Evolutionary conservation across 37 sponge, comb jelly and placozoan species (phyloP), one percentile per base, ranked within the genome.

Genomic region (Aphrocallistes beatrix): DNA sequence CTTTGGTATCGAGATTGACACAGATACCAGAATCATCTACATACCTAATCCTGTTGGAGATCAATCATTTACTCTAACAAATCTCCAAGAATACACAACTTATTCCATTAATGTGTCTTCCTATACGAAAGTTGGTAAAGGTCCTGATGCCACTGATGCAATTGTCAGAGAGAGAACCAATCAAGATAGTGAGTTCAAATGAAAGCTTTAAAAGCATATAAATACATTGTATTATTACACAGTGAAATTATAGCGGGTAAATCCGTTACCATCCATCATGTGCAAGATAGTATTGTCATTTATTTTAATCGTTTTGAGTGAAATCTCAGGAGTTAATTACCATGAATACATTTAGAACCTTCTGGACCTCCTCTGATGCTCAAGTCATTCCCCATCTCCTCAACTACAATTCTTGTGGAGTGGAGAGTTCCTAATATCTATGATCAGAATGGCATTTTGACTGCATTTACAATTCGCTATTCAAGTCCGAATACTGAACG

Each of bases 101-200:
- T 60, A 60, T 13, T 60, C 75, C 3, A 60, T 60, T 6, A 60
- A 28, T 60, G 75, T 60, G 34, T 21, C 75, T 60, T 19, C 75
- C n/a, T 60, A 60, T 30, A 60, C 75, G 34, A 60, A 32, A 60
- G 75, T 60, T 19, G 75, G 75, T 13, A 60, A 13, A 60, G 75
- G 75, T 60, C 75, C 75, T 60, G 75, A 60, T 60, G 75, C 75
- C n/a, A n/a, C n/a, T n/a, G n/a, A n/a, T 60, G 75, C 75, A 19
- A 13, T 60, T 28, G 34, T 60, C 75, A 60, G 28, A 60, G 28
- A 60, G 34, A 60, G 75, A 60, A 60, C 75, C 75, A 60, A 60
- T 60, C 75, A 60, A 28, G 75, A 60, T 13, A 30, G 75, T 60
- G 75, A 60, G 75, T 60, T 19, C 8, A 60, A 25, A 21, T 60